Percentiles rank a stretch among this genome's conserved stretches.
These are phyloP conservation scores for Leucosticte australis DNA, from an alignment of 2,113 vertebrate genomes.

Conservation along the genomic window DNA sequence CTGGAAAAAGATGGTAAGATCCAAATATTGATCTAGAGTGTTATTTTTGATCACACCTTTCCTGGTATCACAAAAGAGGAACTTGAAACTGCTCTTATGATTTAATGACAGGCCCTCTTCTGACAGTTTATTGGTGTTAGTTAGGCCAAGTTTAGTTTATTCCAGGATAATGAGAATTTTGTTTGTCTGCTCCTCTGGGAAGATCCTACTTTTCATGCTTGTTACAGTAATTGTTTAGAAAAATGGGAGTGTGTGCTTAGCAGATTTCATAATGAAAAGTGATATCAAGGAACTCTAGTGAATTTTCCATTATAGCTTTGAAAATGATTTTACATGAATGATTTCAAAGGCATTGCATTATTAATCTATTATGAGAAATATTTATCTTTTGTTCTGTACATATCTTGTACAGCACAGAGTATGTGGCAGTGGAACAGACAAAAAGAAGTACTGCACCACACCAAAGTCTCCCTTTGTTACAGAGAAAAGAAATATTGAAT, in stretches of 20 bases:
- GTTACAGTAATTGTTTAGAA: background rate
- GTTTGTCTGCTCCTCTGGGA: background rate
- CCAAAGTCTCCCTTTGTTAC: background rate
- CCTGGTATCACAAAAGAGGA: background rate
- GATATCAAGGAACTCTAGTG: background rate
- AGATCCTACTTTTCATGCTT: background rate
- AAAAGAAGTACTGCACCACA: background rate
- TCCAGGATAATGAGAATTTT: background rate
- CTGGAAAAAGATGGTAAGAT: background rate
- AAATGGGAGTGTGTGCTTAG: background rate
- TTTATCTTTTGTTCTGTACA: background rate
- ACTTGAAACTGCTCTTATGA: background rate
- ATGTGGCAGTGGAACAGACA: background rate
- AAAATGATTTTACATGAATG: background rate
- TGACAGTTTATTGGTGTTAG: background rate
- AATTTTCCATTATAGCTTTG: constrained; percentile 31
- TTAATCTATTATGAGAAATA: background rate
- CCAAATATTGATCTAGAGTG: background rate
- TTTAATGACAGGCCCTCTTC: background rate
- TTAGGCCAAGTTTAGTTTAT: background rate
- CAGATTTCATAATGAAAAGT: background rate
- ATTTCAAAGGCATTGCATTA: background rate
- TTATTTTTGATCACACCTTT: background rate
- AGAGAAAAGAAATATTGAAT: background rate
- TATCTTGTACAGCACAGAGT: background rate